Conservation (phyloP, 2,888 invertebrate genomes). For the Stramonita haemastoma region DNA sequence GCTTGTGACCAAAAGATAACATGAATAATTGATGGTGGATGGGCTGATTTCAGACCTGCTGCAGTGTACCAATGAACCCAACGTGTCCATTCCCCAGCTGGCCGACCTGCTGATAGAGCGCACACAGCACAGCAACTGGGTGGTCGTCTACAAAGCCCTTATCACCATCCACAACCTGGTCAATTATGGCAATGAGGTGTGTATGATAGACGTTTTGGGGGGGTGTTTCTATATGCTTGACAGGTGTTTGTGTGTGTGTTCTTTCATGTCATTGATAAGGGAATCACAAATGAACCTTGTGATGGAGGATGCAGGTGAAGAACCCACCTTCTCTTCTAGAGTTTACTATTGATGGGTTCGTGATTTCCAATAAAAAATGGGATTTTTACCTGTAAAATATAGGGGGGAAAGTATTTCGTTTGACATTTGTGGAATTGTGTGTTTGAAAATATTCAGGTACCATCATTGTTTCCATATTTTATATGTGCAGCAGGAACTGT, state of each 20-base stretch:
- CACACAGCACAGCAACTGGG: constrained; percentile 98
- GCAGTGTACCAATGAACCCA: constrained; percentile 99
- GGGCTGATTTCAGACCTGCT: constrained; percentile 89
- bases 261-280: background rate
- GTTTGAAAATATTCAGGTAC: too few relatives aligned
- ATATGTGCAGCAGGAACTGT: too few relatives aligned
- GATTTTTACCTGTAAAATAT: too few relatives aligned
- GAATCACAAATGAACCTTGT: background rate
- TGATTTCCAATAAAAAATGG: too few relatives aligned
- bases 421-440: too few relatives aligned
- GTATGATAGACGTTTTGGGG: background rate
- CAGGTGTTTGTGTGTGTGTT: constrained; percentile 12
- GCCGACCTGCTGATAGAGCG: constrained; percentile 98
- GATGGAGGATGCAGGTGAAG: too few relatives aligned
- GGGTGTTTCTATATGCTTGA: background rate
- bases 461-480: too few relatives aligned
- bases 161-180: constrained; percentile 99
- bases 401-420: too few relatives aligned
- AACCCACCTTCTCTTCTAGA: too few relatives aligned
- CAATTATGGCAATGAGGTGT: constrained; percentile 98
- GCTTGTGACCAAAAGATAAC: background rate
- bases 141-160: constrained; percentile 98
- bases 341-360: too few relatives aligned
- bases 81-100: constrained; percentile 99
- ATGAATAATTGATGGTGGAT: background rate